Evolutionary conservation across 2,113 vertebrate genomes (phyloP).

Genomic region (Lepus timidus): DNA sequence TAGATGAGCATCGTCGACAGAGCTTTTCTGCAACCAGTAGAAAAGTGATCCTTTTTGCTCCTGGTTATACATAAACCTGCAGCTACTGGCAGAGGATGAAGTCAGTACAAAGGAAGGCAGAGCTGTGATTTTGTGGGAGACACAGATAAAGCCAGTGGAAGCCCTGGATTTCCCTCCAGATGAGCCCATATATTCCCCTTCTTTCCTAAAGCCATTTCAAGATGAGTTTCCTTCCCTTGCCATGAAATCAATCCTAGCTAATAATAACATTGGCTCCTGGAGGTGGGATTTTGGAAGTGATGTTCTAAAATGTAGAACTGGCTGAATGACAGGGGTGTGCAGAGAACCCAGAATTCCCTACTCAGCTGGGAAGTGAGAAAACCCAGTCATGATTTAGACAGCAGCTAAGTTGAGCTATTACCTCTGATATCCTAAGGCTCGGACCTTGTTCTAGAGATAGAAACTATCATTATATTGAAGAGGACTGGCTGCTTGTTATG

Average conservation of each 20-base stretch:
- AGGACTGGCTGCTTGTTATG: background rate
- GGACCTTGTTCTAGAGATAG: background rate
- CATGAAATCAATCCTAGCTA: constrained; percentile 22
- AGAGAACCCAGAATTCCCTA: background rate
- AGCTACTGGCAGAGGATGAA: constrained; percentile 10
- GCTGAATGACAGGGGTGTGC: background rate
- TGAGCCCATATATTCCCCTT: background rate
- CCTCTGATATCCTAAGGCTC: background rate
- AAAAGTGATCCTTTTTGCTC: background rate
- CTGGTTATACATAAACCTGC: constrained; percentile 12
- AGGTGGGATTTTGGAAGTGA: background rate
- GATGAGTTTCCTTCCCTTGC: constrained; percentile 1
- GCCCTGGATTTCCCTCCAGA: background rate
- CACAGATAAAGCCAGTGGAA: background rate
- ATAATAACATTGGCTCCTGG: background rate
- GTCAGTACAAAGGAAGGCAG: background rate
- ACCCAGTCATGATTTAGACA: background rate
- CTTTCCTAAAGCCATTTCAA: background rate
- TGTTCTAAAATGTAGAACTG: background rate
- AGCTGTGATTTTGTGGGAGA: background rate
- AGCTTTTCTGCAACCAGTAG: background rate
- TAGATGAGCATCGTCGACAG: background rate
- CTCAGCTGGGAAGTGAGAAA: background rate
- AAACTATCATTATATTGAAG: background rate
- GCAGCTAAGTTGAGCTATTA: background rate